These are phyloP conservation scores for Trachops cirrhosus DNA, from an alignment of 2,797 vertebrate species.

Conservation along the genomic window DNA sequence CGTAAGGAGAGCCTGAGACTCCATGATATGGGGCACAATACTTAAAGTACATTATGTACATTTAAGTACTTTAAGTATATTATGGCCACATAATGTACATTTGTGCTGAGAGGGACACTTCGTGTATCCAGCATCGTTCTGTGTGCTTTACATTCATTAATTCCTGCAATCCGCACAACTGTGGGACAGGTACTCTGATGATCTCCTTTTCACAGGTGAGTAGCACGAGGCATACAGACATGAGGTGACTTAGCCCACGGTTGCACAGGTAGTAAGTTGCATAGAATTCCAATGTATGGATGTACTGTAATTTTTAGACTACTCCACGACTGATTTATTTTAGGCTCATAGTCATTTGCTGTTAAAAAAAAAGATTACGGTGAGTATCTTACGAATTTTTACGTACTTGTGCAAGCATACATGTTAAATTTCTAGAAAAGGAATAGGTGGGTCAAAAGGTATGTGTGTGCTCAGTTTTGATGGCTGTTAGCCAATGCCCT, in stretches of 20 bases:
- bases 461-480: neutral
- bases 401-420: neutral
- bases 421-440: constrained; percentile 17
- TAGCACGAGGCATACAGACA: neutral
- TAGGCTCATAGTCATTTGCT: neutral
- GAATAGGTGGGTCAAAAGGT: neutral
- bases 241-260: neutral
- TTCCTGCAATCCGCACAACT: neutral
- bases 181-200: neutral
- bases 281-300: neutral
- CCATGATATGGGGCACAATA: neutral
- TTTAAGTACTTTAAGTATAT: no score
- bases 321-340: neutral
- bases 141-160: neutral
- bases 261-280: neutral
- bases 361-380: constrained; percentile 17
- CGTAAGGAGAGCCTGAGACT: neutral
- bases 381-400: neutral
- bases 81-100: no score
- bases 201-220: neutral
- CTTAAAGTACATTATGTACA: neutral
- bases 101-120: neutral
- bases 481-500: neutral
- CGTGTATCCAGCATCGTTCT: neutral
- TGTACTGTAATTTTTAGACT: neutral